Conservation (phyloP, 2,888 invertebrate species). For the Acronicta alni region DNA sequence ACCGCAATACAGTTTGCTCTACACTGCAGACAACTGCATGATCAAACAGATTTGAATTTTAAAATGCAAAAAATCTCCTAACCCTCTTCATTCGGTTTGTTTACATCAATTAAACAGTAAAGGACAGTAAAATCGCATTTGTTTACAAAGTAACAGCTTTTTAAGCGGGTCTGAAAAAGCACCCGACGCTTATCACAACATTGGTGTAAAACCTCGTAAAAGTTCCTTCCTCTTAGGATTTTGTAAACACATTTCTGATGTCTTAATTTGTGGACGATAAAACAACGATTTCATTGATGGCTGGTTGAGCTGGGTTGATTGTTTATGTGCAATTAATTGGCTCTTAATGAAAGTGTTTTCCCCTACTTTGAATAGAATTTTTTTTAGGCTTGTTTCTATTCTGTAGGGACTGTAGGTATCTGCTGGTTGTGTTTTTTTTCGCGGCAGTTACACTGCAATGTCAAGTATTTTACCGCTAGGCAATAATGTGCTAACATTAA, state of each 20-base stretch:
- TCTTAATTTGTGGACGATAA: constrained; percentile 51
- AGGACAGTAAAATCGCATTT: constrained; percentile 39
- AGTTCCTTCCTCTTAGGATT: constrained; percentile 32
- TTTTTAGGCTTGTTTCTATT: no score
- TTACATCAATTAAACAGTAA: constrained; percentile 46
- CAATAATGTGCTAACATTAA: no score
- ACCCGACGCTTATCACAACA: constrained; percentile 49
- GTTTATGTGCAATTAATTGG: constrained; percentile 13
- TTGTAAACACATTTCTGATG: constrained; percentile 48
- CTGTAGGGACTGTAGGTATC: no score
- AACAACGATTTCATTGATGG: constrained; percentile 32
- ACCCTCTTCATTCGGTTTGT: constrained; percentile 27
- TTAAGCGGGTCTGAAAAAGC: constrained; percentile 51
- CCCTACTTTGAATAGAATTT: no score
- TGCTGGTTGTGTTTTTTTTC: no score
- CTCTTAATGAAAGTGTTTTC: no score
- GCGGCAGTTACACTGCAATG: no score
- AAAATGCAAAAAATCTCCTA: constrained; percentile 14
- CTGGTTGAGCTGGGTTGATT: constrained; percentile 3
- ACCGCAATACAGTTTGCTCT: neutral
- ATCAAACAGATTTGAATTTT: neutral
- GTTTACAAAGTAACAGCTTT: constrained; percentile 56
- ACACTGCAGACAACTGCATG: no score
- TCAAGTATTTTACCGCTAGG: no score
- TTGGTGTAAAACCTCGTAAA: constrained; percentile 37